These are phyloP conservation scores for Ochlodes sylvanus DNA, from an alignment of 2,888 invertebrate species.

Conservation along the genomic window DNA sequence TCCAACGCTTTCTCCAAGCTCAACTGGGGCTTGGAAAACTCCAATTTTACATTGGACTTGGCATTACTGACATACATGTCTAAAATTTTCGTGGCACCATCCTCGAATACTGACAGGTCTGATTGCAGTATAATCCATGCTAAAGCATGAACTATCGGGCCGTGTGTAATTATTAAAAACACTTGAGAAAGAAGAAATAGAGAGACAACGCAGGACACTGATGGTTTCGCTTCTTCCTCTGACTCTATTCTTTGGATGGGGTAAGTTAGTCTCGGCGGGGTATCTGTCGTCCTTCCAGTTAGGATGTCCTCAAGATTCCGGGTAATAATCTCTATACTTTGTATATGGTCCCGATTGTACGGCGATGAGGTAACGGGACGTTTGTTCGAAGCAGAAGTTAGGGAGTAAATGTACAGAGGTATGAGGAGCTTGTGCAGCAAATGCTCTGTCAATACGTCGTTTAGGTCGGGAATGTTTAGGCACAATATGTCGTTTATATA, in stretches of 20 bases:
- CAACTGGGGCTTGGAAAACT: constrained; percentile 89
- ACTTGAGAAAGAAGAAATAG: constrained; percentile 97
- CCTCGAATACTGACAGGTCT: constrained; percentile 88
- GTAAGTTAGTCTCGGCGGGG: constrained; percentile 69
- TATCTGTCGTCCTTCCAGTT: constrained; percentile 83
- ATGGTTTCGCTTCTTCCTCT: constrained; percentile 87
- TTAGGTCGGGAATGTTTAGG: constrained; percentile 95
- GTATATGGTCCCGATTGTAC: constrained; percentile 74
- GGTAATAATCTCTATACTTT: constrained; percentile 86
- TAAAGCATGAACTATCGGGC: constrained; percentile 94
- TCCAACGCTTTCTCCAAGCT: constrained; percentile 91
- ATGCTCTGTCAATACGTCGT: constrained; percentile 97
- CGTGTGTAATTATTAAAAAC: constrained; percentile 96
- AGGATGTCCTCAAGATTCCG: constrained; percentile 87
- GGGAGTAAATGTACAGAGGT: constrained; percentile 96
- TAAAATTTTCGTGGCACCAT: constrained; percentile 88
- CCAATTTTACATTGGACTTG: constrained; percentile 84
- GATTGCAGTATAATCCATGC: constrained; percentile 96
- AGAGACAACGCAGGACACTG: constrained; percentile 95
- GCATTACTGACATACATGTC: constrained; percentile 86
- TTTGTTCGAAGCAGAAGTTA: constrained; percentile 82
- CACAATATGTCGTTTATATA: constrained; percentile 98
- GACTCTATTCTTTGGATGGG: constrained; percentile 70
- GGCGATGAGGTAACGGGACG: constrained; percentile 64
- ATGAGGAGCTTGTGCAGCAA: constrained; percentile 96